phyloP scores from a whole-genome alignment of 2,888 invertebrate genomes.

The Drosophila limbata region DNA sequence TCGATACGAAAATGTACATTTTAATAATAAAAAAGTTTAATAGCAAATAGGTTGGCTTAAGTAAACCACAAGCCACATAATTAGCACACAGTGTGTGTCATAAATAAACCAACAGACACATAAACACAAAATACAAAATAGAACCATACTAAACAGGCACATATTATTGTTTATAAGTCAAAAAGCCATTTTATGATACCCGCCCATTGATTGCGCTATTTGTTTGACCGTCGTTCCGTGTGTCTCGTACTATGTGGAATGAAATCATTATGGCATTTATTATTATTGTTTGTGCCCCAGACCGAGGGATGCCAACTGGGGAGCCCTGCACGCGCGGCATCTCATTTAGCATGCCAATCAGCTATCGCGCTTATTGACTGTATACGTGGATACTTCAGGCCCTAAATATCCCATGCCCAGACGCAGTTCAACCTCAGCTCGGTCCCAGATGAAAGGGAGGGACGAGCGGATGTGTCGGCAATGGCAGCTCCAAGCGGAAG shows the following conservation, averaged over 20 bases:
- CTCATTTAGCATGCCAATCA: slow-evolving; percentile 77
- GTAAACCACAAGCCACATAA: slow-evolving; percentile 32
- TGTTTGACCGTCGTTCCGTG: slow-evolving; percentile 6
- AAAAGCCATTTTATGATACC: slow-evolving; percentile 32
- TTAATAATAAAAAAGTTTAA: slow-evolving; percentile 43
- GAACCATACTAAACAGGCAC: slow-evolving; percentile 28
- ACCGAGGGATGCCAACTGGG: slow-evolving; percentile 20
- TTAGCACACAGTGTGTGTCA: slow-evolving; percentile 37
- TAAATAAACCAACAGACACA: slow-evolving; percentile 40
- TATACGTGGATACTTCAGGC: not conserved
- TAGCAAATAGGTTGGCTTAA: slow-evolving; percentile 8
- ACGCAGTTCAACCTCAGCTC: slow-evolving; percentile 22
- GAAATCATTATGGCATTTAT: slow-evolving; percentile 65
- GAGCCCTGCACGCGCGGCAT: slow-evolving; percentile 43
- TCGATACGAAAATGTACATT: slow-evolving; percentile 45
- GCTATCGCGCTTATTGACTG: slow-evolving; percentile 64
- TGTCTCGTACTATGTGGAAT: slow-evolving; percentile 34
- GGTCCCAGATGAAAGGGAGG: not conserved
- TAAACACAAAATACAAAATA: slow-evolving; percentile 18
- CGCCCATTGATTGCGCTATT: slow-evolving; percentile 47
- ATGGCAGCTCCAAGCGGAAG: slow-evolving; percentile 60
- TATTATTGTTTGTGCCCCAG: slow-evolving; percentile 21
- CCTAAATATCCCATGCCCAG: slow-evolving; percentile 4
- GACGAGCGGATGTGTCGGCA: not conserved
- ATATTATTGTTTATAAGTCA: slow-evolving; percentile 26